Conservation (phyloP, 2,113 vertebrate species). For the Chamaea fasciata region DNA sequence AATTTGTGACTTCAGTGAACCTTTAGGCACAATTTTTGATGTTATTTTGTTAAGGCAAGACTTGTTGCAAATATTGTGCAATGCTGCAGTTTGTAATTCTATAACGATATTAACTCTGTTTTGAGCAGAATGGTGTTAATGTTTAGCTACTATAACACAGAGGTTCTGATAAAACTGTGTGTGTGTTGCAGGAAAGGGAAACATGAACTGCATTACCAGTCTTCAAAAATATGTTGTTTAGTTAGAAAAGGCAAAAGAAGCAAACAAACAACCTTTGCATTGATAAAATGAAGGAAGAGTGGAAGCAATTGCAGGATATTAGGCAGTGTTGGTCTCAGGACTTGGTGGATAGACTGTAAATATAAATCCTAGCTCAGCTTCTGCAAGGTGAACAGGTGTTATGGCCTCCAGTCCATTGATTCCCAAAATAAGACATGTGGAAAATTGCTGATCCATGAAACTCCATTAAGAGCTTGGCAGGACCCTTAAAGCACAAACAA, state of each 20-base stretch:
- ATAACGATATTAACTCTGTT: not conserved
- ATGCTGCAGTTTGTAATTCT: not conserved
- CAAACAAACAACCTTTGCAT: not conserved
- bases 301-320: not conserved
- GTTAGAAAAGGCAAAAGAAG: not conserved
- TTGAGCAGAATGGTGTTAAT: not conserved
- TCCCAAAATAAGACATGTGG: slow-evolving; percentile 48
- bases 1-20: not conserved
- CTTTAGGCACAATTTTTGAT: not conserved
- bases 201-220: not conserved
- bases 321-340: not conserved
- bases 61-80: not conserved
- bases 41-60: not conserved
- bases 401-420: slow-evolving; percentile 33
- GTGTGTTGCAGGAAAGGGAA: not conserved
- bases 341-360: slow-evolving; percentile 14
- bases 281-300: not conserved
- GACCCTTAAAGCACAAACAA: not conserved
- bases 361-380: slow-evolving; percentile 24
- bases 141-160: not conserved
- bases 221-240: not conserved
- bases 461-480: slow-evolving; percentile 29
- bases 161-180: not conserved
- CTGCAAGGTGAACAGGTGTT: slow-evolving; percentile 40
- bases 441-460: slow-evolving; percentile 38